Conservation (phyloP, 2,888 invertebrate species). For the Acrobasis consociella region DNA sequence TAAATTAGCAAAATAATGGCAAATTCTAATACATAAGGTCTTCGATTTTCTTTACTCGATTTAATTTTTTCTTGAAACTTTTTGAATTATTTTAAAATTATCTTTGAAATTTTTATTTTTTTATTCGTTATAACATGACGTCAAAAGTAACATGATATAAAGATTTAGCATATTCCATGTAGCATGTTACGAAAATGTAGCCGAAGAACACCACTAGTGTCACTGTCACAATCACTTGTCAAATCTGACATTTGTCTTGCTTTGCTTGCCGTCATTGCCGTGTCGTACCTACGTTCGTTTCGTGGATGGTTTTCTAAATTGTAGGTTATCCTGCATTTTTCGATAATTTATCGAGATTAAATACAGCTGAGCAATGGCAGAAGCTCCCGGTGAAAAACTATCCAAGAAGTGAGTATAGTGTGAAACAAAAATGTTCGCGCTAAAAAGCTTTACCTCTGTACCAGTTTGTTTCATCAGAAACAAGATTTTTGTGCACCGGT, state of each 20-base stretch:
- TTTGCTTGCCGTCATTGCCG: too few relatives aligned
- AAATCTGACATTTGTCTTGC: not conserved
- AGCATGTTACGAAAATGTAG: too few relatives aligned
- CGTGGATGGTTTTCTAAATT: slow-evolving; percentile 22
- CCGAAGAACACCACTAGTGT: too few relatives aligned
- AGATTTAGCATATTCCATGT: too few relatives aligned
- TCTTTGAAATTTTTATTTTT: too few relatives aligned
- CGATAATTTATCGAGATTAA: slow-evolving; percentile 20
- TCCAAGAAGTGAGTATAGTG: slow-evolving; percentile 86
- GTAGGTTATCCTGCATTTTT: slow-evolving; percentile 35
- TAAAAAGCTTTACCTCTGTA: slow-evolving; percentile 47
- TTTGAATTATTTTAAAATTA: too few relatives aligned
- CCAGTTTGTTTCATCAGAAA: slow-evolving; percentile 45
- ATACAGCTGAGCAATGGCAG: slow-evolving; percentile 74
- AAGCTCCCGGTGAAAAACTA: slow-evolving; percentile 81
- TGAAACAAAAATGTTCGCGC: slow-evolving; percentile 54
- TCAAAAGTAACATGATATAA: too few relatives aligned
- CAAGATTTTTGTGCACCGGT: slow-evolving; percentile 48
- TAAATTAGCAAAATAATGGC: too few relatives aligned
- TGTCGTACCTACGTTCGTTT: not conserved
- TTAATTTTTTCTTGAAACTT: too few relatives aligned
- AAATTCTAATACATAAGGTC: too few relatives aligned
- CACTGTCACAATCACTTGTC: not conserved
- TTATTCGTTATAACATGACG: too few relatives aligned
- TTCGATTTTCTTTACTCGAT: too few relatives aligned